Percentiles rank a stretch among this genome's conserved stretches.
Conservation (phyloP, 2,888 invertebrate species). For the Athalia cordata region DNA sequence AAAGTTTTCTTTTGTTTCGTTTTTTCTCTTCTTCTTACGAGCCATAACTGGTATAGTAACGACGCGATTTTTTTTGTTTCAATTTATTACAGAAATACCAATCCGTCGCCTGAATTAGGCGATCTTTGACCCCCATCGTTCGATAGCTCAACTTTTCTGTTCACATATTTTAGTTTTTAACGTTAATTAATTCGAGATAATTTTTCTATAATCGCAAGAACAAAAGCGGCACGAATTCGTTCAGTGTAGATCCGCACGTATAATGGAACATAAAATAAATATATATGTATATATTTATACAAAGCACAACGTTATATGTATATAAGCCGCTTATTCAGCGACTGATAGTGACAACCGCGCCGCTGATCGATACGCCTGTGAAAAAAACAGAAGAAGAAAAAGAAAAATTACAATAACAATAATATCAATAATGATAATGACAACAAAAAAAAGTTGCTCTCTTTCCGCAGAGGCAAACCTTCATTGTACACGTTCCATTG, state of each 20-base stretch:
- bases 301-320: no score
- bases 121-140: conserved; percentile 10
- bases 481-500: conserved; percentile 27
- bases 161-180: not conserved
- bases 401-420: not conserved
- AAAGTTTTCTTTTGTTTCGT: not conserved
- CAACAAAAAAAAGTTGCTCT: not conserved
- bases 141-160: conserved; percentile 15
- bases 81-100: not conserved
- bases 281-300: no score
- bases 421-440: not conserved
- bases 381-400: not conserved
- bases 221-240: no score
- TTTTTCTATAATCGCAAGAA: no score
- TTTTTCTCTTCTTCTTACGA: no score
- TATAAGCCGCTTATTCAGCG: conserved; percentile 14
- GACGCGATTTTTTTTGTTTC: not conserved
- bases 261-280: no score
- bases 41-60: no score
- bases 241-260: no score
- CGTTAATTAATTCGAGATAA: no score
- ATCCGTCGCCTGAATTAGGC: no score
- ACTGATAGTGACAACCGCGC: conserved; percentile 26
- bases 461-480: conserved; percentile 27
- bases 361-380: conserved; percentile 26